Percentiles rank a stretch among this genome's conserved stretches.
phyloP scores from a whole-genome alignment of 2,113 vertebrate genomes.

The Microcebus tavaratra region DNA sequence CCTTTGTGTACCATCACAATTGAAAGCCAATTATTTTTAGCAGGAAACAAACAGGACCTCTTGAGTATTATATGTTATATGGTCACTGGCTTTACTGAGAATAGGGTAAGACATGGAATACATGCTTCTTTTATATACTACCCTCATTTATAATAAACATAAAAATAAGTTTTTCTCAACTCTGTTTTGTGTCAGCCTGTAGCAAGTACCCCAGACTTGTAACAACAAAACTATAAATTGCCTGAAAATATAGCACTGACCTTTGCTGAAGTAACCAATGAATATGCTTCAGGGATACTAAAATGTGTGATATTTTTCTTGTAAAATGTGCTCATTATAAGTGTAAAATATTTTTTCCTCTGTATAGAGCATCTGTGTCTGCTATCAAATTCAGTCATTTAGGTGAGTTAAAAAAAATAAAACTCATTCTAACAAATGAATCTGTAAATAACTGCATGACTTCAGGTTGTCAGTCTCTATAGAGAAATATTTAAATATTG shows the following conservation, averaged over 20 bases:
- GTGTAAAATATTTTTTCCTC: not conserved
- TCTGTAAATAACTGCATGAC: not conserved
- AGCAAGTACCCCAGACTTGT: not conserved
- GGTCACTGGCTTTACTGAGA: constrained; percentile 24
- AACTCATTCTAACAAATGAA: constrained; percentile 2
- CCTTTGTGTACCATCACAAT: not conserved
- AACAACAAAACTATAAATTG: constrained; percentile 54
- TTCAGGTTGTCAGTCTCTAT: not conserved
- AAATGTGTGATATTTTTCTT: constrained; percentile 61
- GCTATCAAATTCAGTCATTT: not conserved
- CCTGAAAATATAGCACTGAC: constrained; percentile 51
- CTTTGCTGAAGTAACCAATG: constrained; percentile 54
- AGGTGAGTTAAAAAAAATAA: not conserved
- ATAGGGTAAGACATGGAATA: not conserved
- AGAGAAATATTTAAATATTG: not conserved
- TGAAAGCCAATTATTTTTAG: constrained; percentile 60
- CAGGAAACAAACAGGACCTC: not conserved
- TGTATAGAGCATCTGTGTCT: not conserved
- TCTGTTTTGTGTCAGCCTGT: not conserved
- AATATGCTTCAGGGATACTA: constrained; percentile 43
- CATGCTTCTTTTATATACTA: not conserved
- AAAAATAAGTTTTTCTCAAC: not conserved
- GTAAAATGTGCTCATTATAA: constrained; percentile 53
- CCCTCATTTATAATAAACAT: constrained; percentile 1
- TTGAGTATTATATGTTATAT: not conserved